Evolutionary conservation across 2,888 invertebrate species (phyloP), one percentile per base, ranked within the genome.

Genomic region (Seladonia tumulorum): DNA sequence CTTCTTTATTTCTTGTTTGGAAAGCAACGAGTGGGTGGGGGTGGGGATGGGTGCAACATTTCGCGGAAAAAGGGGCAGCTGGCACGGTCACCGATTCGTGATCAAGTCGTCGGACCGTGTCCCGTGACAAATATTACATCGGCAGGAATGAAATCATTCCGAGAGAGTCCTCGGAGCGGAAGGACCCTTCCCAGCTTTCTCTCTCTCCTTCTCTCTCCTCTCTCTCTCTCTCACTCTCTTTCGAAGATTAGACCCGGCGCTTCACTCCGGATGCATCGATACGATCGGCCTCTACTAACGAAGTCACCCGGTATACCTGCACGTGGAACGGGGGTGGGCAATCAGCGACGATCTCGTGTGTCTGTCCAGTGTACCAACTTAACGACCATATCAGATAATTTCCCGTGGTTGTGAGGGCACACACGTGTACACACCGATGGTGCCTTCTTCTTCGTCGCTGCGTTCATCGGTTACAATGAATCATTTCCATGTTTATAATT

Each of bases 261-360:
- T 90, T 91, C 90, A 84, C 90, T 89, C 89, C 91, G 91, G 90
- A 90, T 88, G 89, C 83, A 88, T 91, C 89, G 92, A 92, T 92
- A 92, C 87, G 91, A 91, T 92, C 92, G 86, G 39, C 77, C 81
- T 76, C 87, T 90, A 89, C 91, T 92, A 92, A 92, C 92, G 91
- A 92, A 92, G 92, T 90, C 92, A 92, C 91, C 91, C 90, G 89
- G 92, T 88, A 91, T 89, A 88, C 91, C 91, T 90, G 90, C 89
- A 89, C 90, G 90, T 90, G 89, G 91, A 89, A 90, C 88, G 92
- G 89, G 89, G 86, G 83, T 81, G 84, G 82, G 90, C 90, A 92
- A 91, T 91, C 92, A 88, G 90, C 91, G 89, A 91, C 90, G 90
- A 92, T 92, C 91, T 92, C 90, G 42, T 76, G 82, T 82, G 84